These are phyloP conservation scores for Machimus atricapillus DNA, from an alignment of 2,888 invertebrate species.

Conservation along the genomic window DNA sequence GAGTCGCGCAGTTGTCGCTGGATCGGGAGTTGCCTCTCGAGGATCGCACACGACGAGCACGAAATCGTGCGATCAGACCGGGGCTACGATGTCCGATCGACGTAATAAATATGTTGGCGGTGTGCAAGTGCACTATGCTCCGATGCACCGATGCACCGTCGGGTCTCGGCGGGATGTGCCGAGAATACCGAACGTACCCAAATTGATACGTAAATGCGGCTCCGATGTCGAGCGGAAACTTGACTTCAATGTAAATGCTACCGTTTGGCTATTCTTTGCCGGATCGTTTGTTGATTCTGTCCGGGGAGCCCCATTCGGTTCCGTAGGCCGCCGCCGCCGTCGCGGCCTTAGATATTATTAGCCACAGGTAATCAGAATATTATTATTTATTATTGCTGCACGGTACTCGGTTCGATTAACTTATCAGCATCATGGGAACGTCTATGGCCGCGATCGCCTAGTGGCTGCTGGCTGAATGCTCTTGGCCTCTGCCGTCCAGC, in stretches of 20 bases:
- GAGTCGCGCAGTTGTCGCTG: slow-evolving; percentile 1
- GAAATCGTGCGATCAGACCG: slow-evolving; percentile 38
- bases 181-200: slow-evolving; percentile 6
- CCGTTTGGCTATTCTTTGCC: slow-evolving; percentile 25
- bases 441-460: background rate
- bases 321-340: background rate
- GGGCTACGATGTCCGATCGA: background rate
- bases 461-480: slow-evolving; percentile 9
- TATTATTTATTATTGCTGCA: slow-evolving; percentile 39
- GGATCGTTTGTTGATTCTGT: slow-evolving; percentile 22
- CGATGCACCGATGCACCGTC: background rate
- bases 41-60: slow-evolving; percentile 46
- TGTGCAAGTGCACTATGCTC: slow-evolving; percentile 5
- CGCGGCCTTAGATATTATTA: slow-evolving; percentile 32
- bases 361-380: slow-evolving; percentile 37
- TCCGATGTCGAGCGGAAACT: slow-evolving; percentile 33
- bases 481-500: slow-evolving; percentile 8
- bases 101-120: slow-evolving; percentile 41
- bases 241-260: slow-evolving; percentile 40
- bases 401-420: slow-evolving; percentile 37
- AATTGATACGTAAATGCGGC: slow-evolving; percentile 37
- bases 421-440: slow-evolving; percentile 36
- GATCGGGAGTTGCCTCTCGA: slow-evolving; percentile 18
- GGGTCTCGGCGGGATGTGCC: background rate
- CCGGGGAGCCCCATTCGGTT: slow-evolving; percentile 2